Evolutionary conservation across 2,888 invertebrate species (phyloP).

Genomic region (Polylopha cassiicola): DNA sequence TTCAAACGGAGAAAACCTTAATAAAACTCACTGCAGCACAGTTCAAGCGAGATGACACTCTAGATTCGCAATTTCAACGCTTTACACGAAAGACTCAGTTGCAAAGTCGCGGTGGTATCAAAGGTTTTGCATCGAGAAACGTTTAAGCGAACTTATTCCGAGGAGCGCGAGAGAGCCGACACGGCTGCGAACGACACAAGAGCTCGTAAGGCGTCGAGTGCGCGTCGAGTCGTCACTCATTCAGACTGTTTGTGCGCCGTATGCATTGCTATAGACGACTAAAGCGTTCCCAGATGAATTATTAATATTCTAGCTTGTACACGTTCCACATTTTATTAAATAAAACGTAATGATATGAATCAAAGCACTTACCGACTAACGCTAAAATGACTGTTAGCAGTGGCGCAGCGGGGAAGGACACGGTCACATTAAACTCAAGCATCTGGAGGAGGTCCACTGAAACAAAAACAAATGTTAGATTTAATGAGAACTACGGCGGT

Average conservation of each 20-base stretch:
- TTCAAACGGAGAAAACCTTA: constrained; percentile 6
- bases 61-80: constrained; percentile 13
- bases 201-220: constrained; percentile 21
- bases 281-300: constrained; percentile 7
- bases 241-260: constrained; percentile 23
- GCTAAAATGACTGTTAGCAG: constrained; percentile 98
- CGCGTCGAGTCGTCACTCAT: constrained; percentile 17
- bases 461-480: constrained; percentile 51
- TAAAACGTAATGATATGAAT: constrained; percentile 8
- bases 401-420: constrained; percentile 97
- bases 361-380: constrained; percentile 92
- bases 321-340: not conserved
- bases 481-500: constrained; percentile 18
- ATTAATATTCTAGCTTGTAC: constrained; percentile 4
- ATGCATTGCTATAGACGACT: constrained; percentile 20
- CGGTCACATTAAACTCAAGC: constrained; percentile 96
- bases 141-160: constrained; percentile 17
- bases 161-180: constrained; percentile 4
- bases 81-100: constrained; percentile 5
- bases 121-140: constrained; percentile 22
- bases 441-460: constrained; percentile 98
- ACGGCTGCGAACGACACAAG: constrained; percentile 16
- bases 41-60: constrained; percentile 6
- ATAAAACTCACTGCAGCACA: constrained; percentile 9
- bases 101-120: constrained; percentile 18